Evolutionary conservation across 2,797 vertebrate genomes (phyloP).

Genomic region (Enteromius paludinosus): DNA sequence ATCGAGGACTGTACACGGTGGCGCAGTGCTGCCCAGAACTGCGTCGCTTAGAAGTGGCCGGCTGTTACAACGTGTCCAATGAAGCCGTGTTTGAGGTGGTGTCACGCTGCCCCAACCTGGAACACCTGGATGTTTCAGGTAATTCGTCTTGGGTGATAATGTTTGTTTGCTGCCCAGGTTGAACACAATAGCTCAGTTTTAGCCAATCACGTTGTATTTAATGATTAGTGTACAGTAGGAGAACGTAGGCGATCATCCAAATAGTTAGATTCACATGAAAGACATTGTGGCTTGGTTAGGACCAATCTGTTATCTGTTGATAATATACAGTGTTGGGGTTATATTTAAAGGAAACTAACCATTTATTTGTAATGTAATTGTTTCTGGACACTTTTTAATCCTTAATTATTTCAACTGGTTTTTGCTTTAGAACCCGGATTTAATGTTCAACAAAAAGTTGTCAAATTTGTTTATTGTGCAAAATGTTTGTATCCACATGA

Average conservation of each 20-base stretch:
- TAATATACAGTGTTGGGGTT: not conserved
- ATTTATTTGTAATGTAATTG: not conserved
- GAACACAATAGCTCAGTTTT: not conserved
- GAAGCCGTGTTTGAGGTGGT: constrained; percentile 89
- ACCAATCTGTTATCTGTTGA: not conserved
- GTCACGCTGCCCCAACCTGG: constrained; percentile 88
- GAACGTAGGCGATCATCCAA: too few species aligned
- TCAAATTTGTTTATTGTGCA: not conserved
- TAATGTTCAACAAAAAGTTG: not conserved
- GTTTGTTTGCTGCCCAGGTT: not conserved
- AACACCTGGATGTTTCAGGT: constrained; percentile 90
- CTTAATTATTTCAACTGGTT: not conserved
- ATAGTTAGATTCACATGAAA: not conserved
- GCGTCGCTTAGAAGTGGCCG: constrained; percentile 83
- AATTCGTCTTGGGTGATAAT: constrained; percentile 50
- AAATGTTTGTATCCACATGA: not conserved
- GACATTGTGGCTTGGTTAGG: not conserved
- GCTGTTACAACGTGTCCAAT: constrained; percentile 89
- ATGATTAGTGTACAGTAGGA: not conserved
- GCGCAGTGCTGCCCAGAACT: constrained; percentile 89
- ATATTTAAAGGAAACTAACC: too few species aligned
- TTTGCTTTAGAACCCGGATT: not conserved
- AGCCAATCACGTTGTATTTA: not conserved
- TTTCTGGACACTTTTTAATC: not conserved
- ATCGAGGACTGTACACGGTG: constrained; percentile 87